Evolutionary conservation across 1,140 invertebrate species (phyloP).

Genomic region (Laupala kohalensis): DNA sequence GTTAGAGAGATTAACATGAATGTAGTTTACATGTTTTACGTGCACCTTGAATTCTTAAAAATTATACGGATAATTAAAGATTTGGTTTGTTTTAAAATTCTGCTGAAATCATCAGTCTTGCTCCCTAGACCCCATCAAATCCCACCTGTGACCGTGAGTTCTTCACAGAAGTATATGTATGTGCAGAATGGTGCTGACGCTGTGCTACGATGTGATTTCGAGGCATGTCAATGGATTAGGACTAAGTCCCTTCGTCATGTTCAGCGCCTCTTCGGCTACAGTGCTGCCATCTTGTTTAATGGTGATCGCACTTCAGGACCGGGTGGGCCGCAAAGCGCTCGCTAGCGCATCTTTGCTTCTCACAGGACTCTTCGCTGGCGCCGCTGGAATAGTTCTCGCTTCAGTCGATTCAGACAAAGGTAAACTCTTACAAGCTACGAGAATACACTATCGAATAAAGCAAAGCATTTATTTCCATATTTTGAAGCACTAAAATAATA

Average conservation of each 20-base stretch:
- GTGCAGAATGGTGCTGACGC: conserved; percentile 39
- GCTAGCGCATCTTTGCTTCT: conserved; percentile 37
- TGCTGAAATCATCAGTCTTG: neutral
- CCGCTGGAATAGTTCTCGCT: conserved; percentile 20
- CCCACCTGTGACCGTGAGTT: too few relatives aligned
- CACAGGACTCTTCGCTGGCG: conserved; percentile 35
- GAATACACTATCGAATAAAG: too few relatives aligned
- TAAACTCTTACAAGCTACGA: neutral
- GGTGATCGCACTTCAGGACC: conserved; percentile 40
- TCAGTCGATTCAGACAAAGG: neutral
- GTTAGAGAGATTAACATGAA: too few relatives aligned
- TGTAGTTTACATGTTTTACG: neutral
- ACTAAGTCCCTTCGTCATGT: conserved; percentile 40
- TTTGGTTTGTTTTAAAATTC: neutral
- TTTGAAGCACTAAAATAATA: too few relatives aligned
- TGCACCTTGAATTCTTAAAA: neutral
- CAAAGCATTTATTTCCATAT: too few relatives aligned
- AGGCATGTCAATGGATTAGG: conserved; percentile 43
- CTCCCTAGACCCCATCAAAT: too few relatives aligned
- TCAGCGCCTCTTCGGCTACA: conserved; percentile 38
- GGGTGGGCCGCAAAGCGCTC: conserved; percentile 41
- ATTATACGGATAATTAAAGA: neutral
- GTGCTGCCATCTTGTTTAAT: conserved; percentile 44
- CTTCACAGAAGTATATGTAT: neutral
- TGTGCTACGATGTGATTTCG: conserved; percentile 48